Evolutionary conservation across 2,113 vertebrate genomes (phyloP), one percentile per base, ranked within the genome.

Genomic region (Sorex fumeus): DNA sequence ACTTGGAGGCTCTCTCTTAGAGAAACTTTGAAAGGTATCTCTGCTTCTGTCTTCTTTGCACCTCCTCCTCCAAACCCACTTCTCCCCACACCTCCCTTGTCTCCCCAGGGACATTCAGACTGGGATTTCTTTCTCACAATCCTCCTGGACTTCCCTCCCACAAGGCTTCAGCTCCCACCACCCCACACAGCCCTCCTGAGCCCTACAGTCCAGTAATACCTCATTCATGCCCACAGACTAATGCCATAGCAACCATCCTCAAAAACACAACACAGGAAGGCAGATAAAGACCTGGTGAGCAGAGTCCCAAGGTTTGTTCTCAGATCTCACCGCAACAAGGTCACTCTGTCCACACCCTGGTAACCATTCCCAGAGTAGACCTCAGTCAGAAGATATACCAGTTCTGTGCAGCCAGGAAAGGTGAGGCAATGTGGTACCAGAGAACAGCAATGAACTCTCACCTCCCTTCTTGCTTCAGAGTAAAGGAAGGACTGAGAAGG

Each of bases 81-180:
- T 47, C 3, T 21, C 8, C 10, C 8, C 12, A 23, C 8, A 2
- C 18, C 0, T 25, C 3, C 5, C 50, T 16, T 28, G 2, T 9
- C 11, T n/a, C 6, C 8, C 12, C 23, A 34, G 23, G 11, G 18
- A 60, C 86, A 30, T 47, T 72, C 11, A 80, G 40, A 27, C 21
- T 88, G 28, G 11, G 25, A 40, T 36, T 66, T 77, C 18, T 19
- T 7, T 60, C 57, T 16, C 57, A 23, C 57, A 23, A 21, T 23
- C 57, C 57, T 60, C 57, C 18, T 19, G 64, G 64, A 66, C 21
- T 28, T 66, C 47, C 28, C 64, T 84, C 30, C 62, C 5, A 71
- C 69, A 7, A 62, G 53, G 64, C 70, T 76, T 53, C 21, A 60
- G 25, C 21, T 13, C 18, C 80, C 12, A 45, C 23, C 27, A 1